phyloP scores from a whole-genome alignment of 2,888 invertebrate genomes.

The Agrilus cyanescens region DNA sequence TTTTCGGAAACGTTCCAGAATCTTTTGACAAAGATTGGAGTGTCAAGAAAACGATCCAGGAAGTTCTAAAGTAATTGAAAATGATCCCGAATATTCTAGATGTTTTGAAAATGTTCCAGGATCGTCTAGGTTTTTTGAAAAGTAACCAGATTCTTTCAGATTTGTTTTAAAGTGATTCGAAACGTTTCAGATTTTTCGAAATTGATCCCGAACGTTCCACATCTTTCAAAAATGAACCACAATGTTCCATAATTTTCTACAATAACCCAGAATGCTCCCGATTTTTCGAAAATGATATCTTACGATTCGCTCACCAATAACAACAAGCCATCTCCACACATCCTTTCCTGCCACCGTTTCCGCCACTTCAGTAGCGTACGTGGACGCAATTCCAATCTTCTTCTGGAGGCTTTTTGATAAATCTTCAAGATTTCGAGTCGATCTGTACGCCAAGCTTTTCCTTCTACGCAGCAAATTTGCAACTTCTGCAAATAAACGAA shows the following conservation, averaged over 20 bases:
- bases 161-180: too few relatives aligned
- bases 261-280: too few relatives aligned
- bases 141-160: too few relatives aligned
- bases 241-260: too few relatives aligned
- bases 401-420: conserved; percentile 40
- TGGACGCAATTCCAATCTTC: conserved; percentile 16
- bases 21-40: too few relatives aligned
- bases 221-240: too few relatives aligned
- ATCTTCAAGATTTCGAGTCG: conserved; percentile 46
- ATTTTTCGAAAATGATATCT: not conserved
- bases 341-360: conserved; percentile 45
- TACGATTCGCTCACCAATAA: conserved; percentile 42
- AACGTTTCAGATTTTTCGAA: too few relatives aligned
- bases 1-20: too few relatives aligned
- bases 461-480: conserved; percentile 45
- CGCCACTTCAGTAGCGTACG: conserved; percentile 33
- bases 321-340: conserved; percentile 50
- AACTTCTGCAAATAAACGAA: conserved; percentile 39
- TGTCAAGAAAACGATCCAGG: too few relatives aligned
- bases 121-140: too few relatives aligned
- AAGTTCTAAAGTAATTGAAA: not conserved
- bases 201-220: too few relatives aligned
- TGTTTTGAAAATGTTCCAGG: not conserved
- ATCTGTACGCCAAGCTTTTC: conserved; percentile 43
- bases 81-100: not conserved